Percentiles rank a stretch among this genome's conserved stretches.
phyloP scores from a whole-genome alignment of 2,113 vertebrate genomes.

The Propithecus coquereli region DNA sequence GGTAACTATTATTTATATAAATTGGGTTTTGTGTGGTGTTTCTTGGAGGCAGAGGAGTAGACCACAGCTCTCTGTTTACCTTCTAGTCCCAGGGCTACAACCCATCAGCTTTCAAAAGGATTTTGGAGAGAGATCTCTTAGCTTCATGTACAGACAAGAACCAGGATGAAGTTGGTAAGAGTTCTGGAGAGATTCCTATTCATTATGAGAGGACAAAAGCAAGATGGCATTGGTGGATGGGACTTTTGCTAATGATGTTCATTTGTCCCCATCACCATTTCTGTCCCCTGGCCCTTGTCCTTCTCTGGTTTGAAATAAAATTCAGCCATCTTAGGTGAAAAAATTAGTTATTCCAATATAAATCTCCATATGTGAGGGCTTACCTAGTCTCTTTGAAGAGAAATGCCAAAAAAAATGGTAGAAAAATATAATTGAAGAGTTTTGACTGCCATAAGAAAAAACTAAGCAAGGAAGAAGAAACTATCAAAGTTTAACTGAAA shows the following conservation, averaged over 20 bases:
- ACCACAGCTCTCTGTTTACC: background rate
- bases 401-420: background rate
- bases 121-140: background rate
- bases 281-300: background rate
- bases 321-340: background rate
- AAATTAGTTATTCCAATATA: background rate
- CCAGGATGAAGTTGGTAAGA: background rate
- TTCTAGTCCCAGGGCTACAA: background rate
- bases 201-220: background rate
- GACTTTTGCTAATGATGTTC: background rate
- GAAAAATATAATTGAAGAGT: background rate
- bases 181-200: background rate
- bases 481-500: background rate
- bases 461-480: background rate
- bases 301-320: slow-evolving; percentile 27
- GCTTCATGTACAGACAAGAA: background rate
- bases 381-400: background rate
- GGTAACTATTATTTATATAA: background rate
- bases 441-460: background rate
- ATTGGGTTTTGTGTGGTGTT: background rate
- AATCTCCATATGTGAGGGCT: background rate
- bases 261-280: background rate
- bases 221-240: background rate
- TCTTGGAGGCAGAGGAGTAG: background rate
- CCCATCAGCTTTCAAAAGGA: background rate